Conservation (phyloP, 1,140 invertebrate genomes). For the Aradophagus sp. region DNA sequence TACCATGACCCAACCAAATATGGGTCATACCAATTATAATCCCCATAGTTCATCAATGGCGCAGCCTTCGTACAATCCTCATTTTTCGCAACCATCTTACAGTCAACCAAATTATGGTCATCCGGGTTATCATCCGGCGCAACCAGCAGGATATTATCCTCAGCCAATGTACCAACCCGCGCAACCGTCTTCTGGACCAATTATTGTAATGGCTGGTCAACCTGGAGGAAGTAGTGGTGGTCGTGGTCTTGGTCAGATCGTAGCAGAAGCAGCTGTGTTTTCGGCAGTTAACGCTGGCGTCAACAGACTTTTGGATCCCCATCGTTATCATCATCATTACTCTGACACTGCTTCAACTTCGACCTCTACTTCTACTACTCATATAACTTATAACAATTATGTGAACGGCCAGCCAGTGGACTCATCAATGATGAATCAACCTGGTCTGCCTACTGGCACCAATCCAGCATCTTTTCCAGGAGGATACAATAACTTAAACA, state of each 20-base stretch:
- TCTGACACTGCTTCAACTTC: background rate
- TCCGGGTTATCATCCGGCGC: slow-evolving; percentile 12
- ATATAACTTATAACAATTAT: slow-evolving; percentile 66
- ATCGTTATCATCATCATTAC: slow-evolving; percentile 41
- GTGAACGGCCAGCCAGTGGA: slow-evolving; percentile 52
- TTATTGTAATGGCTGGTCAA: slow-evolving; percentile 59
- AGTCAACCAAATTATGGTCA: slow-evolving; percentile 5
- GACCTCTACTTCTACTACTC: slow-evolving; percentile 39
- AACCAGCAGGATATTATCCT: slow-evolving; percentile 40
- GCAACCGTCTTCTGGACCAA: slow-evolving; percentile 64
- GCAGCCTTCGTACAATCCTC: slow-evolving; percentile 31
- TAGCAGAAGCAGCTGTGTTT: slow-evolving; percentile 66
- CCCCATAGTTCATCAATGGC: slow-evolving; percentile 31
- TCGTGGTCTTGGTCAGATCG: slow-evolving; percentile 62
- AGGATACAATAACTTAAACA: slow-evolving; percentile 3
- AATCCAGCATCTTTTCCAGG: slow-evolving; percentile 14
- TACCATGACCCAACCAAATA: slow-evolving; percentile 20
- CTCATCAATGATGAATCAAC: slow-evolving; percentile 12
- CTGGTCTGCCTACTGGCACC: background rate
- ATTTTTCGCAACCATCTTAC: slow-evolving; percentile 23
- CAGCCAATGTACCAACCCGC: slow-evolving; percentile 58
- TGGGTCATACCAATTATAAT: slow-evolving; percentile 19
- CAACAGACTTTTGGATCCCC: slow-evolving; percentile 61
- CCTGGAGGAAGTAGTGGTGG: slow-evolving; percentile 49
- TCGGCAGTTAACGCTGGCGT: slow-evolving; percentile 66